Percentiles rank a stretch among this genome's conserved stretches.
Evolutionary conservation across 2,113 vertebrate species (phyloP).

Genomic region (Oreochromis aureus): DNA sequence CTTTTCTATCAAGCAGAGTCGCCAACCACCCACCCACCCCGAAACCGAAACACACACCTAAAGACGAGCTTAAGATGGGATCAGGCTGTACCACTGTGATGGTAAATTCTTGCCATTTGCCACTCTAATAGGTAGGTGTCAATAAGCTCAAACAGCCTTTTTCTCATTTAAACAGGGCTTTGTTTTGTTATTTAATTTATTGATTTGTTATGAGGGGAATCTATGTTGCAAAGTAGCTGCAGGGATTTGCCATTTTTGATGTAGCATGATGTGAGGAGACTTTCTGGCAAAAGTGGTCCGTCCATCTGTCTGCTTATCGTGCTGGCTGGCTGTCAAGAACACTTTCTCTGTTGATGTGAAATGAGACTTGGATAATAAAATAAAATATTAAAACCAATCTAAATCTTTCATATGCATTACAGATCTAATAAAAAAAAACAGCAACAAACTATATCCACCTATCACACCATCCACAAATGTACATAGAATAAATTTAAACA

Average conservation of each 20-base stretch:
- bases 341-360: neutral
- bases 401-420: neutral
- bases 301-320: constrained; percentile 37
- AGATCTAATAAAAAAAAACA: neutral
- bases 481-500: neutral
- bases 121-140: constrained; percentile 40
- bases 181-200: constrained; percentile 32
- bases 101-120: constrained; percentile 43
- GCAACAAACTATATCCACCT: neutral
- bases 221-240: constrained; percentile 20
- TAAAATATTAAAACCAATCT: neutral
- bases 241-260: constrained; percentile 19
- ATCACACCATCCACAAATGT: neutral
- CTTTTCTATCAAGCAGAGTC: constrained; percentile 13
- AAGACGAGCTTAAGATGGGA: constrained; percentile 25
- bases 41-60: neutral
- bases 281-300: constrained; percentile 3
- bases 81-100: constrained; percentile 10
- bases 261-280: neutral
- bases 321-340: constrained; percentile 21
- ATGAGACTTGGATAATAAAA: neutral
- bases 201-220: constrained; percentile 37
- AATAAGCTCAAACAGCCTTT: constrained; percentile 4
- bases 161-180: constrained; percentile 44
- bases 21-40: neutral